A percentile compares a stretch with the other conserved stretches of the same genome.
These are phyloP conservation scores for Heliconius hewitsoni DNA, from an alignment of 1,140 invertebrate genomes.

Conservation along the genomic window DNA sequence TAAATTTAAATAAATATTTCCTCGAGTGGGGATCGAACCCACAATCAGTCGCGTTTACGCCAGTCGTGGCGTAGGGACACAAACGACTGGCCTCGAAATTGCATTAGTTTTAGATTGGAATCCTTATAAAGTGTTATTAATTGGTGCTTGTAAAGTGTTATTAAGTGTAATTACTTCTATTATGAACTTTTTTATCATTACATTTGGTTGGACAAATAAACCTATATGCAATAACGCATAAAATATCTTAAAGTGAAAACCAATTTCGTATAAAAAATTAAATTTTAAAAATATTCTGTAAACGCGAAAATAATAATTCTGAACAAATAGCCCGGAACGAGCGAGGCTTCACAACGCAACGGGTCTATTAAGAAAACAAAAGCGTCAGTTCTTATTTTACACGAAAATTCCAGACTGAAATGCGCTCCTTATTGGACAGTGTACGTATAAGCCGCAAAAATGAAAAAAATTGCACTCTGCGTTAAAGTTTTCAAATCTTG, in stretches of 20 bases:
- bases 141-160: too few species aligned
- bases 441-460: slow-evolving; percentile 2
- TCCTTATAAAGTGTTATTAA: too few species aligned
- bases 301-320: background rate
- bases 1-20: too few species aligned
- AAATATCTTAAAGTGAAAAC: background rate
- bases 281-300: background rate
- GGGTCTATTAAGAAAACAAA: slow-evolving; percentile 10
- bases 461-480: slow-evolving; percentile 6
- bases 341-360: background rate
- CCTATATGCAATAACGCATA: too few species aligned
- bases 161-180: too few species aligned
- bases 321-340: background rate
- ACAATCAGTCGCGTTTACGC: too few species aligned
- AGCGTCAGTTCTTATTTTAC: background rate
- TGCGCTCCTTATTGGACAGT: slow-evolving; percentile 11
- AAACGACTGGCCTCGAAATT: too few species aligned
- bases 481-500: slow-evolving; percentile 12
- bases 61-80: too few species aligned
- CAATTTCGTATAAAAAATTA: background rate
- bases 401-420: background rate
- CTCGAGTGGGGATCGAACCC: too few species aligned
- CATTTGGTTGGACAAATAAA: too few species aligned
- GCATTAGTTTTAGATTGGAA: too few species aligned
- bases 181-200: too few species aligned